Base-by-base conservation (phyloP, 1,140 invertebrate species). In the Stratiolaelaps scimitus region DNA sequence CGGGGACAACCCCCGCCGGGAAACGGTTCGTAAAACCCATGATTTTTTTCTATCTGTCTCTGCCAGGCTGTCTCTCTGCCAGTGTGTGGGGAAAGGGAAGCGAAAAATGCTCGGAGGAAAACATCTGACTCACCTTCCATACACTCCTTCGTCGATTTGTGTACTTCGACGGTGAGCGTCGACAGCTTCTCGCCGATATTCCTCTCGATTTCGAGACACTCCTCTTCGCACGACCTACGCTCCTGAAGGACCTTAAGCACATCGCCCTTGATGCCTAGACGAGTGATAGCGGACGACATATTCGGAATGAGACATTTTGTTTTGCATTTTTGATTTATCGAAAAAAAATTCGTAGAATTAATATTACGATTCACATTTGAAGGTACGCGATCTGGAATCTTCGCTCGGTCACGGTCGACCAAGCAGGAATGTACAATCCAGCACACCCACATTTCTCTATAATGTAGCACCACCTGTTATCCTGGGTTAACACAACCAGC, bases 131-230 rank as follows among this genome's bases (percentile, higher is more conserved):
- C 10, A 40, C 10, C 10, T 4, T 40, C 34, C 53, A 15, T 60
- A 60, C 53, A 60, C 34, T 60, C 53, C 10, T 60, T 60, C 26
- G 53, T 34, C 5, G 53, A 60, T 10, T 26, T 60, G 15, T 60
- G 53, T 19, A 60, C 53, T 29, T 60, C 53, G 13, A 26, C 26
- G 10, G 53, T 29, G 2, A 60, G 53, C 13, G 53, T 23, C 26
- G 26, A 15, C 26, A 60, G 53, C 23, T 60, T 60, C 20, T 60
- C 53, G 20, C 53, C 34, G 15, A 60, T 60, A 23, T 60, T 34
- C 26, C 26, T 60, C 26, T 60, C 53, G 26, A 60, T 17, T 60
- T 60, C 26, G 53, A 60, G 17, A 23, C 53, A 60, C 2, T 60
- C 53, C 2, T 26, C 53, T 23, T 60, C 53, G 53, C 34, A 60